Percentiles rank a stretch among this genome's conserved stretches.
Evolutionary conservation across 2,888 invertebrate species (phyloP).

Genomic region (Ligdia adustata): DNA sequence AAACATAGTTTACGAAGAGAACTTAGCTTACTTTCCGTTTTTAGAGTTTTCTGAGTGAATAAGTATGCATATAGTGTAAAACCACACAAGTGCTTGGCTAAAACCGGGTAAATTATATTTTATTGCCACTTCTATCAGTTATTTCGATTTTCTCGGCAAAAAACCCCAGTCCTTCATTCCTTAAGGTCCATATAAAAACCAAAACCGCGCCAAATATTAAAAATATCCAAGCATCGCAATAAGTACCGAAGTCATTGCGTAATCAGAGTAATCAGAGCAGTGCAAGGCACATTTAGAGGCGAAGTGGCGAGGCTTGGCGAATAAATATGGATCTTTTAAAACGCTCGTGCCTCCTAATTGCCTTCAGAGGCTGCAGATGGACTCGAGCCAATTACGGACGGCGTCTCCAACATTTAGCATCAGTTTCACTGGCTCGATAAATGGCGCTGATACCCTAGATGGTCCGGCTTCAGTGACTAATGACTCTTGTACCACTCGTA

Average conservation of each 20-base stretch:
- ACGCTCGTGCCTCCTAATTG: conserved; percentile 73
- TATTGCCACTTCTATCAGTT: no score
- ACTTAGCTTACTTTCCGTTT: no score
- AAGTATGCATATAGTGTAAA: no score
- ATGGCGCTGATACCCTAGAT: conserved; percentile 59
- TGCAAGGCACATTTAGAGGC: conserved; percentile 50
- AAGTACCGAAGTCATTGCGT: conserved; percentile 37
- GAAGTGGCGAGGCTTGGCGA: conserved; percentile 41
- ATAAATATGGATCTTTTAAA: conserved; percentile 80
- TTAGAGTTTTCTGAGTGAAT: no score
- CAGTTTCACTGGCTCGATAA: conserved; percentile 61
- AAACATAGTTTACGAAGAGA: no score
- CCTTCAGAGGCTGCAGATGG: conserved; percentile 79
- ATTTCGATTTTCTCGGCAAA: no score
- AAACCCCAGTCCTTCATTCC: no score
- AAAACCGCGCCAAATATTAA: not conserved
- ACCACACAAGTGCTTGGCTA: no score
- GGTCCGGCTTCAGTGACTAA: conserved; percentile 52
- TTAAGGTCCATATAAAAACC: no score
- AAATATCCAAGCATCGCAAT: conserved; percentile 20
- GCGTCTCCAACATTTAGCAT: conserved; percentile 59
- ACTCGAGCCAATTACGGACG: conserved; percentile 73
- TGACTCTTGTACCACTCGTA: no score
- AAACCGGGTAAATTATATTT: no score
- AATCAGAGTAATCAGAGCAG: conserved; percentile 54